phyloP scores from a whole-genome alignment of 2,888 invertebrate species.

The Venusia cambrica region DNA sequence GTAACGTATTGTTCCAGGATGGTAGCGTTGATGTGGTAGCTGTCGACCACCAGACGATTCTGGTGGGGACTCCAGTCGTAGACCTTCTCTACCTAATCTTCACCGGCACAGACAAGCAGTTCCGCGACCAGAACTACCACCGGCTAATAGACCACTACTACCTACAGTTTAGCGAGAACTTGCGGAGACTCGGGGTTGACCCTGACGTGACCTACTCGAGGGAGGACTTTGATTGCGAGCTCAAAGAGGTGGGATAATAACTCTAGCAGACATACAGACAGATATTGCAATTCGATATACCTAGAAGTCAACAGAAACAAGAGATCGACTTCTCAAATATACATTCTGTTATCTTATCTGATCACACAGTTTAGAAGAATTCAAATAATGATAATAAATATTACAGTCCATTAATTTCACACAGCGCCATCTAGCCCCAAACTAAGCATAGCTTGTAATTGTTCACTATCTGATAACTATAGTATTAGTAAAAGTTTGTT shows the following conservation, averaged over 20 bases:
- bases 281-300: no score
- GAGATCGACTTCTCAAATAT: no score
- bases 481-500: no score
- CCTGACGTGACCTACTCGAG: constrained; percentile 40
- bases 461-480: no score
- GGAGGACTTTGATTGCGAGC: constrained; percentile 42
- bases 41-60: constrained; percentile 57
- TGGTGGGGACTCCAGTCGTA: constrained; percentile 41
- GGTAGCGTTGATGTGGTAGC: constrained; percentile 39
- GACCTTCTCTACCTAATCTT: constrained; percentile 61
- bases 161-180: constrained; percentile 33
- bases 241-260: constrained; percentile 34
- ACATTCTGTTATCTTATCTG: no score
- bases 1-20: constrained; percentile 38
- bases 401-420: no score
- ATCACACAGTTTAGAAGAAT: no score
- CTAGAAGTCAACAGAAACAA: no score
- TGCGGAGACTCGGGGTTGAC: constrained; percentile 36
- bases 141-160: constrained; percentile 34
- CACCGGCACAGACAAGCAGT: constrained; percentile 50
- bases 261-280: no score
- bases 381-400: no score
- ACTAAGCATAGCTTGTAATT: no score
- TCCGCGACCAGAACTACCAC: constrained; percentile 39
- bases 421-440: no score